These are phyloP conservation scores for Philaenus spumarius DNA, from an alignment of 1,140 invertebrate genomes.

Conservation along the genomic window DNA sequence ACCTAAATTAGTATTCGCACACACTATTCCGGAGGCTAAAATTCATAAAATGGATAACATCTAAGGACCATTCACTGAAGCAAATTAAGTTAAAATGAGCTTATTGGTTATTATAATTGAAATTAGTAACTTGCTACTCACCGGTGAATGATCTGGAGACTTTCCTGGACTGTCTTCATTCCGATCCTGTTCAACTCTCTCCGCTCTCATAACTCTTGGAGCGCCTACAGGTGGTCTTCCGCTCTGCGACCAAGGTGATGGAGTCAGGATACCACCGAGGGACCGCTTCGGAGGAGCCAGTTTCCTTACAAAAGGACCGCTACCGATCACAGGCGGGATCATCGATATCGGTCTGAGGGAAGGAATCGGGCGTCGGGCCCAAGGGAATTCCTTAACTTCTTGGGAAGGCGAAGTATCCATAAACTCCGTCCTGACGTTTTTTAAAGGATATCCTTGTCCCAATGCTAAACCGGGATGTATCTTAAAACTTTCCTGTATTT, in stretches of 20 bases:
- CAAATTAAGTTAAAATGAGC: too few species aligned
- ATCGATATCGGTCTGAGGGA: constrained; percentile 14
- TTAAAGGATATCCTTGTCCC: too few species aligned
- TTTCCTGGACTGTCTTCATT: not conserved
- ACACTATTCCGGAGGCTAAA: too few species aligned
- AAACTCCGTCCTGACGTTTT: too few species aligned
- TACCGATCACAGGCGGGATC: not conserved
- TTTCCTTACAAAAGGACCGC: not conserved
- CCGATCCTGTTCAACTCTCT: not conserved
- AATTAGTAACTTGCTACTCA: too few species aligned
- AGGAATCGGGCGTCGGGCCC: constrained; percentile 5
- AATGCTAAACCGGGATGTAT: too few species aligned
- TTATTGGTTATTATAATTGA: too few species aligned
- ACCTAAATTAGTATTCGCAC: too few species aligned
- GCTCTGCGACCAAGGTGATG: constrained; percentile 28
- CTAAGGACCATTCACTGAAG: too few species aligned
- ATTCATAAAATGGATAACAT: too few species aligned
- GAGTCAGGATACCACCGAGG: constrained; percentile 26
- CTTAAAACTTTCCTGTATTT: too few species aligned
- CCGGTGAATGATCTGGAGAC: too few species aligned
- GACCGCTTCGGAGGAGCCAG: not conserved
- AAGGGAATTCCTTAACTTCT: constrained; percentile 1
- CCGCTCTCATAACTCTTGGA: constrained; percentile 8
- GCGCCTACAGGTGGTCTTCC: constrained; percentile 23
- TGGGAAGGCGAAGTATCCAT: not conserved